A percentile compares a stretch with the other conserved stretches of the same genome.
Evolutionary conservation across 2,113 vertebrate species (phyloP).

Genomic region (Girardinichthys multiradiatus): DNA sequence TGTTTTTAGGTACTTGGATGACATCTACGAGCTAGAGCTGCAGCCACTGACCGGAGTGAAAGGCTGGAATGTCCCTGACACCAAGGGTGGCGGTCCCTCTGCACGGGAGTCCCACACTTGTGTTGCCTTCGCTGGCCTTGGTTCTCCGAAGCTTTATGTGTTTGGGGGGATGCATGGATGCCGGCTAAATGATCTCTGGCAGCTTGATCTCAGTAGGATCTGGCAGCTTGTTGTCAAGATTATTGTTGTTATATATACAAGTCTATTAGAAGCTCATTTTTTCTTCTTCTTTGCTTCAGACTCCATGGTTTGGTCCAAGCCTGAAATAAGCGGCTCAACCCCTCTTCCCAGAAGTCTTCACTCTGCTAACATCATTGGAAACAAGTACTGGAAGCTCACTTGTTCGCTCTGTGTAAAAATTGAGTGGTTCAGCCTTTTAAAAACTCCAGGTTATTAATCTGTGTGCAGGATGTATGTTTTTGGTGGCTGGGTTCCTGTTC

Average conservation of each 20-base stretch:
- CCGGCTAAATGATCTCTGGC: slow-evolving; percentile 93
- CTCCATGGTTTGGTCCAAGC: slow-evolving; percentile 93
- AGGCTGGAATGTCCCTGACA: slow-evolving; percentile 91
- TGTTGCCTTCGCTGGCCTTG: slow-evolving; percentile 84
- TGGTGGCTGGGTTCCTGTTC: slow-evolving; percentile 94
- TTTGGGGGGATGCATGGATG: slow-evolving; percentile 96
- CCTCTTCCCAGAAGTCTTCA: slow-evolving; percentile 96
- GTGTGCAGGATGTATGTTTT: slow-evolving; percentile 94
- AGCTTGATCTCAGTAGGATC: slow-evolving; percentile 95
- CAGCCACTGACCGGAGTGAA: slow-evolving; percentile 90
- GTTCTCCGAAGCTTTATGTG: slow-evolving; percentile 90
- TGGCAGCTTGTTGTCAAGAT: no score
- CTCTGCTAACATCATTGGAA: slow-evolving; percentile 92
- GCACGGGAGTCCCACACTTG: slow-evolving; percentile 94
- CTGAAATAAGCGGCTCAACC: slow-evolving; percentile 85
- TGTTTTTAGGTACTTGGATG: slow-evolving; percentile 88
- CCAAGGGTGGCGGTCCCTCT: slow-evolving; percentile 86
- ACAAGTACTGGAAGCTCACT: slow-evolving; percentile 86
- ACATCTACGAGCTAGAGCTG: slow-evolving; percentile 95
- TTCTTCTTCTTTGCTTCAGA: slow-evolving; percentile 79
- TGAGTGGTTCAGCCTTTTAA: background rate
- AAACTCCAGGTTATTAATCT: slow-evolving; percentile 4
- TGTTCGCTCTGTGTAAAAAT: no score
- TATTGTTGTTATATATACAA: no score
- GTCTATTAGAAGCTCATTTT: background rate